phyloP scores from a whole-genome alignment of 1,140 invertebrate genomes.

The Holcopasites calliopsidis region DNA sequence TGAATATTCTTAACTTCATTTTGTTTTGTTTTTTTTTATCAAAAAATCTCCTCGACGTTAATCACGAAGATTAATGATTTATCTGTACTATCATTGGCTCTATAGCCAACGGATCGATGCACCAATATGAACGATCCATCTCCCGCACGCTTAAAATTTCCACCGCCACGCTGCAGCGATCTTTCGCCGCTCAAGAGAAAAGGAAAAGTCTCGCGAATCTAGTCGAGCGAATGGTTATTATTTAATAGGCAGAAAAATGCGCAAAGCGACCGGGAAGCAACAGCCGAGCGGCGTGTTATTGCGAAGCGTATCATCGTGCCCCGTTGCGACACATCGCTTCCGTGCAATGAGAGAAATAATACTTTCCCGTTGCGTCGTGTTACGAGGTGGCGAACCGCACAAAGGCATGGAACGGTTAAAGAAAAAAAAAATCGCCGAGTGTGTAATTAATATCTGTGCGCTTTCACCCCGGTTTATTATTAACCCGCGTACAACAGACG shows the following conservation, averaged over 20 bases:
- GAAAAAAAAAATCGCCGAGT: conserved; percentile 27
- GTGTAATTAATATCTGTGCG: conserved; percentile 50
- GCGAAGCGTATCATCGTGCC: neutral
- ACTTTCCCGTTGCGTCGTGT: conserved; percentile 5
- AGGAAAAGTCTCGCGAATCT: too few relatives aligned
- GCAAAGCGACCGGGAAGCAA: too few relatives aligned
- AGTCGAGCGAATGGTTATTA: neutral
- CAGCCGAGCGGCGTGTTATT: neutral
- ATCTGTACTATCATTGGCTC: too few relatives aligned
- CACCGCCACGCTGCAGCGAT: too few relatives aligned
- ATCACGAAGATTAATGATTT: too few relatives aligned
- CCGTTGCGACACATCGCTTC: conserved; percentile 22
- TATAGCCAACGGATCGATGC: too few relatives aligned
- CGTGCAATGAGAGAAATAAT: conserved; percentile 36
- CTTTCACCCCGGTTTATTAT: conserved; percentile 54
- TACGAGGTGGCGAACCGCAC: conserved; percentile 24
- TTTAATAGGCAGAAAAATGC: neutral
- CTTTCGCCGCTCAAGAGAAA: too few relatives aligned
- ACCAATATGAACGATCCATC: neutral
- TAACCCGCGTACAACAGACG: conserved; percentile 3
- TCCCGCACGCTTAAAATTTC: too few relatives aligned
- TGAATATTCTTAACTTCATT: too few relatives aligned
- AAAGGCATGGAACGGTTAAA: neutral
- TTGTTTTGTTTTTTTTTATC: too few relatives aligned
- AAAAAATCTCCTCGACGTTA: too few relatives aligned